These are phyloP conservation scores for Drosophila suboccidentalis DNA, from an alignment of 2,888 invertebrate genomes.

Conservation along the genomic window DNA sequence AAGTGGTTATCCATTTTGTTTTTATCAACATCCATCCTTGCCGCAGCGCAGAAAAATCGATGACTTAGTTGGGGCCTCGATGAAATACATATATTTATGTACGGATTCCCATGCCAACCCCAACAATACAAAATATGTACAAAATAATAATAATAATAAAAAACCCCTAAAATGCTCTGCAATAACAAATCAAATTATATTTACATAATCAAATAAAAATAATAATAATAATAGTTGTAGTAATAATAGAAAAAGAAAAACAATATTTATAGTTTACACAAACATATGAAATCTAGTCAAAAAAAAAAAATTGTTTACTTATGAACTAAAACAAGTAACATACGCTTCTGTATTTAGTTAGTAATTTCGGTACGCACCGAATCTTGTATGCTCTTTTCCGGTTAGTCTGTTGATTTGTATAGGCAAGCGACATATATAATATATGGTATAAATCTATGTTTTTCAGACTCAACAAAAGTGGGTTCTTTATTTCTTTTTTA, in stretches of 20 bases:
- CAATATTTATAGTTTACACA: slow-evolving; percentile 18
- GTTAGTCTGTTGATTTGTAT: slow-evolving; percentile 24
- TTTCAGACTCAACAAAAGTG: slow-evolving; percentile 49
- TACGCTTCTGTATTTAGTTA: slow-evolving; percentile 11
- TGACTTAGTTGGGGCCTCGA: slow-evolving; percentile 56
- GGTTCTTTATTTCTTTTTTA: neutral
- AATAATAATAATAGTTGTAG: slow-evolving; percentile 19
- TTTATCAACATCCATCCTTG: slow-evolving; percentile 54
- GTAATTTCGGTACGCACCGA: slow-evolving; percentile 49
- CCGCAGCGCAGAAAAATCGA: slow-evolving; percentile 58
- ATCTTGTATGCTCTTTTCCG: slow-evolving; percentile 57
- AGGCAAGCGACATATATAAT: slow-evolving; percentile 22
- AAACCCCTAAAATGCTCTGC: slow-evolving; percentile 45
- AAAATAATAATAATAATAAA: slow-evolving; percentile 9
- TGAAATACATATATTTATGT: slow-evolving; percentile 2
- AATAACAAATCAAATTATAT: slow-evolving; percentile 78
- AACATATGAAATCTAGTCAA: slow-evolving; percentile 5
- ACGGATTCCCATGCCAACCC: slow-evolving; percentile 63
- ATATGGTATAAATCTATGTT: slow-evolving; percentile 21
- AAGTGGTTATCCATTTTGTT: slow-evolving; percentile 70
- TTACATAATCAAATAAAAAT: slow-evolving; percentile 67
- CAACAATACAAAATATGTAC: slow-evolving; percentile 1
- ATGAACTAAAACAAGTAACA: slow-evolving; percentile 32
- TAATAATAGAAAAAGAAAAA: slow-evolving; percentile 16
- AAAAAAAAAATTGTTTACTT: slow-evolving; percentile 16